Percentiles rank a stretch among this genome's conserved stretches.
Evolutionary conservation across 2,797 vertebrate genomes (phyloP).

Genomic region (Danio choprae): DNA sequence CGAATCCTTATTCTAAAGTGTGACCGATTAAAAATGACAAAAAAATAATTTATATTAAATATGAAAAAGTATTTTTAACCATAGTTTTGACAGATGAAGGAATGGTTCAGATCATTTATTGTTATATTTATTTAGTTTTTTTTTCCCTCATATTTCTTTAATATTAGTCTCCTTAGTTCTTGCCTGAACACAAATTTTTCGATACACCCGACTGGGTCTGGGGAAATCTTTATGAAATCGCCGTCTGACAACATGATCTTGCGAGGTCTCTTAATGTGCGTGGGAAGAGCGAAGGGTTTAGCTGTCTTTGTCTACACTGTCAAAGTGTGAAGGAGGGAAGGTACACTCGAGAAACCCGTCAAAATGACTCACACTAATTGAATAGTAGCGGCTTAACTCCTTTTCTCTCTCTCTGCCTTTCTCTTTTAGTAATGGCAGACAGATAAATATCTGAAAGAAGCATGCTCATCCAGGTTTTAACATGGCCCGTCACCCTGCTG

Average conservation of each 20-base stretch:
- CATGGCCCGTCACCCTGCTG: slow-evolving; percentile 7
- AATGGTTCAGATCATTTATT: too few species aligned
- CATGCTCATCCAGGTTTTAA: slow-evolving; percentile 43
- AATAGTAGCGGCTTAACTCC: slow-evolving; percentile 64
- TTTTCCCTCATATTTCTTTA: too few species aligned
- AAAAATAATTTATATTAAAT: too few species aligned
- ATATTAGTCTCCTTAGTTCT: too few species aligned
- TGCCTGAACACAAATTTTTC: not conserved
- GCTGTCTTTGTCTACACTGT: slow-evolving; percentile 63
- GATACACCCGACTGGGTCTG: not conserved
- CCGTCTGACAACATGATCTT: slow-evolving; percentile 34
- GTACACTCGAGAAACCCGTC: slow-evolving; percentile 62
- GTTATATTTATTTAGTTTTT: too few species aligned
- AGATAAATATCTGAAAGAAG: slow-evolving; percentile 40
- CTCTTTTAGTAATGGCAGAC: slow-evolving; percentile 23
- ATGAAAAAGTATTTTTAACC: too few species aligned
- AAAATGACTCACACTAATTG: slow-evolving; percentile 69
- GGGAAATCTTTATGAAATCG: slow-evolving; percentile 14
- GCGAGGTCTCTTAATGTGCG: slow-evolving; percentile 11
- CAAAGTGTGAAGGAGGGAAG: slow-evolving; percentile 67
- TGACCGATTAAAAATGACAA: too few species aligned
- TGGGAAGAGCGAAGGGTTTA: slow-evolving; percentile 37
- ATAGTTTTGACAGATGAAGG: too few species aligned
- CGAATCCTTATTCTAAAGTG: too few species aligned
- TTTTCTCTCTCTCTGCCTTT: slow-evolving; percentile 17